Percentiles rank a stretch among this genome's conserved stretches.
Evolutionary conservation across 2,888 invertebrate genomes (phyloP).

Genomic region (Eremobia ochroleuca): DNA sequence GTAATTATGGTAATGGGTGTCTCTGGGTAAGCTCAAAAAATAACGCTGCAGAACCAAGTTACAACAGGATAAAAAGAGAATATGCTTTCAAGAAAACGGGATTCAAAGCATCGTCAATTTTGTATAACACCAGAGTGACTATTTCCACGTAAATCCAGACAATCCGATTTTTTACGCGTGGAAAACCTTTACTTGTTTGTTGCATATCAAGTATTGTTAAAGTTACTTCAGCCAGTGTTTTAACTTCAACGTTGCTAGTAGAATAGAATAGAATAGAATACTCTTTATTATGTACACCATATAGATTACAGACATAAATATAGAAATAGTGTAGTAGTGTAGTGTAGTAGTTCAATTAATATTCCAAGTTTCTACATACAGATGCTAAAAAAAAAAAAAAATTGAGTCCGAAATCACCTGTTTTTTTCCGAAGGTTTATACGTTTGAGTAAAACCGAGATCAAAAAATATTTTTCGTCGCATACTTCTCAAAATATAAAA

Average conservation of each 20-base stretch:
- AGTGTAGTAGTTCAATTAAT: no score
- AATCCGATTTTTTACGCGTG: not conserved
- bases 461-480: no score
- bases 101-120: not conserved
- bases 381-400: not conserved
- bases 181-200: not conserved
- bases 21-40: slow-evolving; percentile 42
- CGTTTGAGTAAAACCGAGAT: no score
- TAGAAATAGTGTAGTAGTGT: no score
- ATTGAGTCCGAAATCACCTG: not conserved
- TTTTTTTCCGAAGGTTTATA: no score
- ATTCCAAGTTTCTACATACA: not conserved
- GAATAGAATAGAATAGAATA: no score
- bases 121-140: not conserved
- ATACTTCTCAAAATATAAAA: no score
- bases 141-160: not conserved
- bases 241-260: not conserved
- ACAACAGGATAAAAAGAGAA: slow-evolving; percentile 3
- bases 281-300: no score
- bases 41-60: slow-evolving; percentile 17
- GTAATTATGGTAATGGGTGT: slow-evolving; percentile 48
- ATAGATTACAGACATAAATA: no score
- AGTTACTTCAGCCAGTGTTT: not conserved
- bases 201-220: not conserved
- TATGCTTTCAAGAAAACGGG: not conserved